Percentiles rank a stretch among this genome's conserved stretches.
Conservation (phyloP, 2,113 vertebrate genomes). For the Onychostruthus taczanowskii region DNA sequence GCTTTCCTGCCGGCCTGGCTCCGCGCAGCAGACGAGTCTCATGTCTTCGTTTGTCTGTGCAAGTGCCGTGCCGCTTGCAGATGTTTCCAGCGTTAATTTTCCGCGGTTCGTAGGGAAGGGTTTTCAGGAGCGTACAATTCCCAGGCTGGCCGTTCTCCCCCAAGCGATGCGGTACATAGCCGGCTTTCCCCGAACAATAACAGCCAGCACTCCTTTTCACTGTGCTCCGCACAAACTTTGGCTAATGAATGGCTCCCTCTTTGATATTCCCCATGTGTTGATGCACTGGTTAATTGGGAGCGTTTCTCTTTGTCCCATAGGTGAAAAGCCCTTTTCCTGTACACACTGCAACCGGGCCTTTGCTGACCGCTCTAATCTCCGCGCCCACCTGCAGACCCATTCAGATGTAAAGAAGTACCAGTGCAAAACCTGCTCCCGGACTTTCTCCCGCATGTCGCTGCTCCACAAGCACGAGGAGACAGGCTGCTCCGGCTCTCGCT, state of each 20-base stretch:
- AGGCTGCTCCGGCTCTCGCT: constrained; percentile 83
- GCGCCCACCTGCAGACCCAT: constrained; percentile 97
- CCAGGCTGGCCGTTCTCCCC: neutral
- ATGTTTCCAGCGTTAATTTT: neutral
- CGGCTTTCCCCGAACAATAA: neutral
- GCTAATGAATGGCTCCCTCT: constrained; percentile 31
- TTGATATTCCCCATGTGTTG: constrained; percentile 25
- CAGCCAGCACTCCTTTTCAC: constrained; percentile 30
- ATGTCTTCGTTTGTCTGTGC: neutral
- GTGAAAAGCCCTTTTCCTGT: constrained; percentile 95
- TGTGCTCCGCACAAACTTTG: neutral
- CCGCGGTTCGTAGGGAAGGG: neutral
- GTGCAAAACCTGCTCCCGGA: constrained; percentile 88
- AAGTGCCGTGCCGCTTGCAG: neutral
- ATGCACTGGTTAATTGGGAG: constrained; percentile 57
- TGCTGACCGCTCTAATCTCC: constrained; percentile 95
- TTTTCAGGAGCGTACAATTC: neutral
- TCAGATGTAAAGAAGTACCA: constrained; percentile 98
- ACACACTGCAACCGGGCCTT: constrained; percentile 95
- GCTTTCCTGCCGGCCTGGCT: constrained; percentile 13
- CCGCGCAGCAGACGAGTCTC: neutral
- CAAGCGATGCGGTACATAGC: neutral
- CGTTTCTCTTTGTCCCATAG: constrained; percentile 69
- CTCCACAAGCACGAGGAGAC: constrained; percentile 93
- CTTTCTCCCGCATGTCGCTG: constrained; percentile 98